Conservation (phyloP, 2,888 invertebrate genomes). For the Pelosia muscerda region DNA sequence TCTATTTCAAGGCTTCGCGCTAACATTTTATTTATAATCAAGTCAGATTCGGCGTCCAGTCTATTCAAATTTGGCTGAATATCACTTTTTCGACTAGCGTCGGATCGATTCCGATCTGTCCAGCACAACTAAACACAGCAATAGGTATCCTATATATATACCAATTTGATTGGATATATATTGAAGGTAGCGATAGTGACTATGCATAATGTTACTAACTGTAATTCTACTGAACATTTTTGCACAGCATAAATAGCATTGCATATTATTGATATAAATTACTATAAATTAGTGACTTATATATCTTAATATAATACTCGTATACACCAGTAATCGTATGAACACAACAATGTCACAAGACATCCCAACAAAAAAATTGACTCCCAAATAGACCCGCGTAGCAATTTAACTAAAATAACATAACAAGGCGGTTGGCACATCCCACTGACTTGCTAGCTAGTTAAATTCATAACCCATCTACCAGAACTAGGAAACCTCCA, state of each 20-base stretch:
- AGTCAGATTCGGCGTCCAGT: not conserved
- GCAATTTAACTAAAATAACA: too few relatives aligned
- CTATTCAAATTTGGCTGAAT: conserved; percentile 4
- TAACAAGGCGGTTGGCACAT: too few relatives aligned
- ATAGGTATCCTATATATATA: not conserved
- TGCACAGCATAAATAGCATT: too few relatives aligned
- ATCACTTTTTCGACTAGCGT: not conserved
- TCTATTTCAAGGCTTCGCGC: not conserved
- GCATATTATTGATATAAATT: too few relatives aligned
- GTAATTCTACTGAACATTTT: not conserved
- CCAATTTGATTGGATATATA: not conserved
- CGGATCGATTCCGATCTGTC: not conserved
- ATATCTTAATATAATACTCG: too few relatives aligned
- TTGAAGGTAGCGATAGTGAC: not conserved
- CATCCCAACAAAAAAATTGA: too few relatives aligned
- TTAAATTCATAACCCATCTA: not conserved
- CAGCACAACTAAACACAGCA: not conserved
- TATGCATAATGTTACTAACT: not conserved
- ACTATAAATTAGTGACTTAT: too few relatives aligned
- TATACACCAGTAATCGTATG: too few relatives aligned
- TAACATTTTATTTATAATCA: not conserved
- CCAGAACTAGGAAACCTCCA: too few relatives aligned
- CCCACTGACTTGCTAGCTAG: too few relatives aligned
- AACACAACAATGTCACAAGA: too few relatives aligned
- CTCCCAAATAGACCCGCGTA: too few relatives aligned